phyloP scores from a whole-genome alignment of 2,797 vertebrate genomes.

The Remorina albescens region DNA sequence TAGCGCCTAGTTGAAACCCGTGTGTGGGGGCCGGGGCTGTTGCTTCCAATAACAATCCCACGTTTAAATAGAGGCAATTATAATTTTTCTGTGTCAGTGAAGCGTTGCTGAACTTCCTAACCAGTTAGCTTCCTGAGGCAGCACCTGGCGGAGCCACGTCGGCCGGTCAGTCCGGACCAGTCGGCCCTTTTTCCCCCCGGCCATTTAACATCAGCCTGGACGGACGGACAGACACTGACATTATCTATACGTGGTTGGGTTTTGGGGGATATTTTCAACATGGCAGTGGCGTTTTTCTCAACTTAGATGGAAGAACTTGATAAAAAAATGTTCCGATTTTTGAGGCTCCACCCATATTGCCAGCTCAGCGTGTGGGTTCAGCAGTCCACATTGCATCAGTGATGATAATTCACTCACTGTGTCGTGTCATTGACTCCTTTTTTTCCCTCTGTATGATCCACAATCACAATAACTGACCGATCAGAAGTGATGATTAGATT shows the following conservation, averaged over 20 bases:
- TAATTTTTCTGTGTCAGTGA: not conserved
- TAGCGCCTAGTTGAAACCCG: fast-evolving
- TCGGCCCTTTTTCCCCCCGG: conserved; percentile 38
- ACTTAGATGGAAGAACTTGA: conserved; percentile 5
- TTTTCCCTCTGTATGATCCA: too few relatives aligned
- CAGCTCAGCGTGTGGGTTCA: conserved; percentile 85
- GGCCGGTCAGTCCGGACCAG: conserved; percentile 49
- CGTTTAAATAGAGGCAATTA: fast-evolving
- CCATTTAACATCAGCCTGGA: not conserved
- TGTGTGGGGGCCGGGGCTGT: too few relatives aligned
- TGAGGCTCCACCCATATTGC: conserved; percentile 85
- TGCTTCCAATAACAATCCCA: not conserved
- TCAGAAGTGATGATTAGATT: too few relatives aligned
- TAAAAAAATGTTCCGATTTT: too few relatives aligned
- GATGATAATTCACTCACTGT: conserved; percentile 28
- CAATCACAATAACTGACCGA: too few relatives aligned
- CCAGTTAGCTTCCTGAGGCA: conserved; percentile 41
- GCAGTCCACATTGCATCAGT: conserved; percentile 59
- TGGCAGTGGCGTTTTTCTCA: not conserved
- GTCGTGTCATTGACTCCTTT: conserved; percentile 34
- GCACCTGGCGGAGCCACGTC: conserved; percentile 75
- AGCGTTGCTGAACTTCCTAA: conserved; percentile 12
- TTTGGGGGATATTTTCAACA: not conserved
- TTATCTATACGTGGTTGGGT: too few relatives aligned
- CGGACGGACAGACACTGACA: too few relatives aligned